A percentile compares a stretch with the other conserved stretches of the same genome.
phyloP scores from a whole-genome alignment of 2,113 vertebrate species.

The Dunckerocampus dactyliophorus region DNA sequence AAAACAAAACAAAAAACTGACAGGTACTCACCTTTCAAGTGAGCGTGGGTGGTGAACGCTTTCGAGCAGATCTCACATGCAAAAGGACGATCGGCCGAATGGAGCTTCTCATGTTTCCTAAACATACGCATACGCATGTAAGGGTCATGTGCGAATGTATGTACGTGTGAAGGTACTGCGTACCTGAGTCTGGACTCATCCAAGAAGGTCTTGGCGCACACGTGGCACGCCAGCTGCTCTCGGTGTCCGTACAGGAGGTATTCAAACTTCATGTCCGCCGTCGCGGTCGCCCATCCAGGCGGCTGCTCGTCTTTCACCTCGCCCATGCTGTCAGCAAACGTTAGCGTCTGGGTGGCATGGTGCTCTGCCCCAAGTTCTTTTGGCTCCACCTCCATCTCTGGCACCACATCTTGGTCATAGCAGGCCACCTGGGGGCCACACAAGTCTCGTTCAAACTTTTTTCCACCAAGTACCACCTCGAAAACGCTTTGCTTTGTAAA shows the following conservation, averaged over 20 bases:
- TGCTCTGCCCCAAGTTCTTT: conserved; percentile 81
- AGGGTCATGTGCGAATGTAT: neutral
- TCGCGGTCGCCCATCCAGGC: conserved; percentile 70
- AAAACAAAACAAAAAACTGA: too few species aligned
- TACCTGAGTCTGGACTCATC: conserved; percentile 86
- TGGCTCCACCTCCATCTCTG: conserved; percentile 84
- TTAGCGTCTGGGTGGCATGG: conserved; percentile 86
- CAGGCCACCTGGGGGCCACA: conserved; percentile 75
- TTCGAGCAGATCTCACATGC: conserved; percentile 96
- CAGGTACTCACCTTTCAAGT: conserved; percentile 80
- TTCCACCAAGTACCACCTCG: too few species aligned
- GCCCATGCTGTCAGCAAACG: conserved; percentile 89
- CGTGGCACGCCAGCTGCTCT: conserved; percentile 89
- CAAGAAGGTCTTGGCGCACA: conserved; percentile 92
- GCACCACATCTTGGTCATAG: conserved; percentile 88
- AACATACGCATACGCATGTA: neutral
- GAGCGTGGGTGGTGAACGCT: conserved; percentile 95
- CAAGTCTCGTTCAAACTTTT: too few species aligned
- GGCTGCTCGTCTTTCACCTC: conserved; percentile 69
- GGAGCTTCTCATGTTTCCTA: conserved; percentile 90
- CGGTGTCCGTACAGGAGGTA: conserved; percentile 92
- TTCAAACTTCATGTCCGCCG: conserved; percentile 93
- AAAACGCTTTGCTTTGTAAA: too few species aligned
- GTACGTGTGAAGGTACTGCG: neutral
- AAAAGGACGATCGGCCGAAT: conserved; percentile 92